Conservation (phyloP, 2,113 vertebrate genomes). For the Crotalus tigris region DNA sequence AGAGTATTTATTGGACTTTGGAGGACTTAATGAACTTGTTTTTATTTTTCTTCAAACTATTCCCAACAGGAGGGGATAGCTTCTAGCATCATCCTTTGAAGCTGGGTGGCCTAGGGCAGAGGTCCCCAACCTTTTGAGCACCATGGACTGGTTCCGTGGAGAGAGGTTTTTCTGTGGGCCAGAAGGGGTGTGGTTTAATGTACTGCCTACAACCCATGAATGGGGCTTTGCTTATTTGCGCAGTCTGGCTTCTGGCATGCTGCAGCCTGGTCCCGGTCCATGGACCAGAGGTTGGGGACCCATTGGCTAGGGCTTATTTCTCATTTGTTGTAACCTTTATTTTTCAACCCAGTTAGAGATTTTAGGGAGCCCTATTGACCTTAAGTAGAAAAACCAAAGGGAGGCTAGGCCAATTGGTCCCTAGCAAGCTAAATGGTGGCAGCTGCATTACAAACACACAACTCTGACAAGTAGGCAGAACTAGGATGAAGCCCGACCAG, state of each 20-base stretch:
- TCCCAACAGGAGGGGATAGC: neutral
- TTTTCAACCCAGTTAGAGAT: neutral
- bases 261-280: too few relatives aligned
- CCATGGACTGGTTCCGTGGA: too few relatives aligned
- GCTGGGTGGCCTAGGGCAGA: neutral
- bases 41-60: neutral
- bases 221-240: too few relatives aligned
- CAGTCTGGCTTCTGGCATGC: too few relatives aligned
- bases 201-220: too few relatives aligned
- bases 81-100: neutral
- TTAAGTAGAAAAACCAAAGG: neutral
- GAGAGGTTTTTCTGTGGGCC: too few relatives aligned
- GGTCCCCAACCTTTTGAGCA: too few relatives aligned
- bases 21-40: neutral
- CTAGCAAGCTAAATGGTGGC: neutral
- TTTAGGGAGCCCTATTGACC: neutral
- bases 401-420: neutral
- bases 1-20: neutral
- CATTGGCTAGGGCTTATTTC: neutral
- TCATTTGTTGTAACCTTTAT: neutral
- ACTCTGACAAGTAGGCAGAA: neutral
- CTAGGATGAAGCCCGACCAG: neutral
- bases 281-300: too few relatives aligned
- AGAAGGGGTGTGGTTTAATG: too few relatives aligned
- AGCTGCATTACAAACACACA: neutral